Base-by-base conservation (phyloP, 1,140 invertebrate species). In the Drosophila subobscura region DNA sequence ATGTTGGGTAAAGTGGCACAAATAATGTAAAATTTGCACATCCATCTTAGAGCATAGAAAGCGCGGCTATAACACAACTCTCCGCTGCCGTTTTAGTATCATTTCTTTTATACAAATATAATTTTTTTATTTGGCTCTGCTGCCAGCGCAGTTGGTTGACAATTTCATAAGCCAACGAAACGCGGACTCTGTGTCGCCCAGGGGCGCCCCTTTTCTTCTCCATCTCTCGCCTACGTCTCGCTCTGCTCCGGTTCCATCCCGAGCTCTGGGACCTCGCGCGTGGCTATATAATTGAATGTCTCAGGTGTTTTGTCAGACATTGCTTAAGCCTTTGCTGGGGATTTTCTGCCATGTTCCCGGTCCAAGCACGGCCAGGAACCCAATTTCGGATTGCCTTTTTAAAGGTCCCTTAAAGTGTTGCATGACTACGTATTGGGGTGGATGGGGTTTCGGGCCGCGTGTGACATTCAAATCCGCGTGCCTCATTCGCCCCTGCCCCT, bases 281-380 rank as follows among this genome's bases (percentile, higher is more conserved):
- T 78, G 72, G 67, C 75, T 60, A 64, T 86, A 89, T 90, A 91
- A 90, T 90, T 91, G 89, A 91, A 90, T 89, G 89, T 91, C 89
- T 91, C 89, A 91, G 89, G 89, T 91, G 89, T 91, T 86, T 90
- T 88, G 89, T 91, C 79, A 91, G 89, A 85, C 89, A 88, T 76
- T 83, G 77, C 72, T 91, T 91, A 91, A 91, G 89, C 89, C 89
- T 91, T 91, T 91, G 68, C 75, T 61, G 55, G 85, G 81, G 86
- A 89, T 79, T 84, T 88, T 68, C 71, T 46, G 51, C 33, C 41
- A 41, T 57, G 40, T 57, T 51, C 55, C 44, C 33, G 54, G 42
- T 20, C 63, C 61, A 16, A 49, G 33, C 33, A 3, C 33, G 33
- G 33, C 10, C 33, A 10, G 33, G 33, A 37, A 37, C 33, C 33